These are phyloP conservation scores for Laothoe populi DNA, from an alignment of 2,888 invertebrate species.

Conservation along the genomic window DNA sequence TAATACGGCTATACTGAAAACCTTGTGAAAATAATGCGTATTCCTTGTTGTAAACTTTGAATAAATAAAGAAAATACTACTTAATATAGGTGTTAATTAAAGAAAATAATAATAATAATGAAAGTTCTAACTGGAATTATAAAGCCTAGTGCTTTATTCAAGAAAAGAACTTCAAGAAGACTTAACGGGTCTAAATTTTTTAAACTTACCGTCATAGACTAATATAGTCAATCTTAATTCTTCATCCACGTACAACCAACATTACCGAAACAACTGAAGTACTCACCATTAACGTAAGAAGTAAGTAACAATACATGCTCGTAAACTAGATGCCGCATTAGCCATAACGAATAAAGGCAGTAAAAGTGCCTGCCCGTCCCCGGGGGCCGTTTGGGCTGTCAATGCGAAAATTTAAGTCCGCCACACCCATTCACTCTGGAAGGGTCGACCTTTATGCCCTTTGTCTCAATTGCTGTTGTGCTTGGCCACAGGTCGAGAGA, in stretches of 20 bases:
- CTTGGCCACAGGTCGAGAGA: conserved; percentile 42
- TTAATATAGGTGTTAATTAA: too few species aligned
- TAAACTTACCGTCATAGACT: too few species aligned
- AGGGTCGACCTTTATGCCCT: conserved; percentile 80
- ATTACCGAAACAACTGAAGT: background rate
- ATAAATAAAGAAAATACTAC: too few species aligned
- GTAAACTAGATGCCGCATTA: conserved; percentile 82
- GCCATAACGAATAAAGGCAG: conserved; percentile 84
- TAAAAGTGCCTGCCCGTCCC: conserved; percentile 81
- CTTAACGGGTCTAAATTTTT: too few species aligned
- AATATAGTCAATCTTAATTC: background rate
- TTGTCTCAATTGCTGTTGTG: conserved; percentile 73
- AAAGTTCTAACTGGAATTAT: too few species aligned
- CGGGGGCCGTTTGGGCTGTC: conserved; percentile 83
- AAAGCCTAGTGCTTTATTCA: too few species aligned
- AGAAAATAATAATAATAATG: too few species aligned
- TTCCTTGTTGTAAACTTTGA: too few species aligned
- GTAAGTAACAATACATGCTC: conserved; percentile 76
- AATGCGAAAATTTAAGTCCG: conserved; percentile 83
- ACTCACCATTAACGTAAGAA: conserved; percentile 52
- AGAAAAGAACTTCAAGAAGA: too few species aligned
- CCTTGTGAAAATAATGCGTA: too few species aligned
- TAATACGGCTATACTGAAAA: too few species aligned
- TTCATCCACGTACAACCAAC: background rate
- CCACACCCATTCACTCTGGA: conserved; percentile 82